phyloP scores from a whole-genome alignment of 2,113 vertebrate genomes.

The Microcebus jonahi region DNA sequence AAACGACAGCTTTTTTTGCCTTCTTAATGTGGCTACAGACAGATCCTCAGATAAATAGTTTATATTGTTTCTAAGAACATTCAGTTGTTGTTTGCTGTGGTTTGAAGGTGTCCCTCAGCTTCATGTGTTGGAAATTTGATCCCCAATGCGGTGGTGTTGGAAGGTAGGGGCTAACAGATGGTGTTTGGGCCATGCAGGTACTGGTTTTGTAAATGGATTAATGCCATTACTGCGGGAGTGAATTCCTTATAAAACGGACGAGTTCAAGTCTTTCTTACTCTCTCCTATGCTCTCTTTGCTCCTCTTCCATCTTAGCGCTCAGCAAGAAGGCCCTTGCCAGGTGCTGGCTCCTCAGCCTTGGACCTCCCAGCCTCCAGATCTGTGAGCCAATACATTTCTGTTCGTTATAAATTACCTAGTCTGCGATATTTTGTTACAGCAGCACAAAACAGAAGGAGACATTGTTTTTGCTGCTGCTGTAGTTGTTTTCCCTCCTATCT shows the following conservation, averaged over 20 bases:
- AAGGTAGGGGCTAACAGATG: too few species aligned
- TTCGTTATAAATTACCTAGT: not conserved
- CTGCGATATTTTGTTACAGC: not conserved
- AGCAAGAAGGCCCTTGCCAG: not conserved
- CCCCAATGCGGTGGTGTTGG: fast-evolving
- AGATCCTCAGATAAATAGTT: not conserved
- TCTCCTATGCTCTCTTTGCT: not conserved
- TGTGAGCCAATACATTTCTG: not conserved
- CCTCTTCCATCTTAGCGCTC: too few species aligned
- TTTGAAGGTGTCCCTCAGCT: not conserved
- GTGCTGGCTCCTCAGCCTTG: not conserved
- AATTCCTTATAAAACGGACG: not conserved
- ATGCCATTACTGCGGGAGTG: too few species aligned
- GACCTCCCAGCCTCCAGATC: not conserved
- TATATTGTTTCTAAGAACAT: constrained; percentile 4
- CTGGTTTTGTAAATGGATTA: not conserved
- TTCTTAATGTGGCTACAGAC: not conserved
- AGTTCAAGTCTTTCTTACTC: not conserved
- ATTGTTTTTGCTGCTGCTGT: not conserved
- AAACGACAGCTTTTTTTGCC: not conserved
- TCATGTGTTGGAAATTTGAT: not conserved
- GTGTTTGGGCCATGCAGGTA: not conserved
- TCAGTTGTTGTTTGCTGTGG: not conserved
- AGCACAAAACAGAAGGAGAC: not conserved
- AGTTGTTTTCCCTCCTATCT: not conserved